These are phyloP conservation scores for Ganaspis sp. DNA, from an alignment of 1,140 invertebrate genomes.

Conservation along the genomic window DNA sequence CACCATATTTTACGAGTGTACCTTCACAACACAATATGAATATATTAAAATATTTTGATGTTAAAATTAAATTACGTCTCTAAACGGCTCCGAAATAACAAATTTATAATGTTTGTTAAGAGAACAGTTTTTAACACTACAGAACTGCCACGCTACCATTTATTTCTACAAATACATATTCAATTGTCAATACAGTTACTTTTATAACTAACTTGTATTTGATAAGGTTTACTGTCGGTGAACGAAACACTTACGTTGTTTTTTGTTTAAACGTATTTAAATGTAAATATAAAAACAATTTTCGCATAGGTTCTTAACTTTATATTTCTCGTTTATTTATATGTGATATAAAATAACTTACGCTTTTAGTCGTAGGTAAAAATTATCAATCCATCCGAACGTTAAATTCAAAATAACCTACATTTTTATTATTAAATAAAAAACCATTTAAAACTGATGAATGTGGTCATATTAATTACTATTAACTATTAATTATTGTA, in stretches of 20 bases:
- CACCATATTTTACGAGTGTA: neutral
- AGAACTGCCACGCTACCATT: neutral
- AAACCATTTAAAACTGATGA: too few relatives aligned
- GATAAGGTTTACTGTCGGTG: conserved; percentile 3
- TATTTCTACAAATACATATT: neutral
- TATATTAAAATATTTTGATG: too few relatives aligned
- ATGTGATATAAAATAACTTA: too few relatives aligned
- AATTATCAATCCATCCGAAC: too few relatives aligned
- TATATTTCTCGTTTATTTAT: neutral
- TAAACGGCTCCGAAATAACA: neutral
- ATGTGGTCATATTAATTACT: too few relatives aligned
- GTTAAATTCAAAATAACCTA: too few relatives aligned
- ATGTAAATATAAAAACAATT: neutral
- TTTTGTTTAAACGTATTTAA: neutral
- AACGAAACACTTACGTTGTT: neutral
- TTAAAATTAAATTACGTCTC: too few relatives aligned
- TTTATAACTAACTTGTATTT: conserved; percentile 1
- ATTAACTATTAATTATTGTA: too few relatives aligned
- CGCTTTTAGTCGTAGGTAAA: too few relatives aligned
- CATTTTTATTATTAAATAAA: too few relatives aligned
- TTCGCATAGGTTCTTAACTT: neutral
- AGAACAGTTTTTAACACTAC: neutral
- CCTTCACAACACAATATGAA: too few relatives aligned
- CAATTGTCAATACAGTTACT: neutral
- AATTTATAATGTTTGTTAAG: neutral